These are phyloP conservation scores for Tinea trinotella DNA, from an alignment of 2,888 invertebrate species.

Conservation along the genomic window DNA sequence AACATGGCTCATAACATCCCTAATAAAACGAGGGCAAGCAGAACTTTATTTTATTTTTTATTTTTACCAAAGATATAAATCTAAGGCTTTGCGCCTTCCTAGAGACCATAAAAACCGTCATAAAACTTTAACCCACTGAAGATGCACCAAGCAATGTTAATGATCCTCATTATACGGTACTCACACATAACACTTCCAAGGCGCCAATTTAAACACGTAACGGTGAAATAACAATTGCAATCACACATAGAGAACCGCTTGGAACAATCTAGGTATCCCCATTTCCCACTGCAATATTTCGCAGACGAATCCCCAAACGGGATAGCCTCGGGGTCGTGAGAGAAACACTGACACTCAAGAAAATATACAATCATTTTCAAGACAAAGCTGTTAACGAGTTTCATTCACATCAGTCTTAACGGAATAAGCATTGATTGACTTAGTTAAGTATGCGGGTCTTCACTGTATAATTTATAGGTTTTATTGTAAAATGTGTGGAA, in stretches of 20 bases:
- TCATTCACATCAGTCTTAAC: conserved; percentile 1
- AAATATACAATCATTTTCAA: not conserved
- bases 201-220: conserved; percentile 7
- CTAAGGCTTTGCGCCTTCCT: too few relatives aligned
- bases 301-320: conserved; percentile 12
- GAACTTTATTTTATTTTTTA: too few relatives aligned
- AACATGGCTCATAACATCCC: too few relatives aligned
- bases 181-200: conserved; percentile 1
- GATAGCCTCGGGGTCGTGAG: conserved; percentile 17
- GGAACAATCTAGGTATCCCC: not conserved
- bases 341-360: not conserved
- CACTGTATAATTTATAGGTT: conserved; percentile 6
- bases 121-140: not conserved
- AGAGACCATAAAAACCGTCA: not conserved
- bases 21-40: too few relatives aligned
- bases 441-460: conserved; percentile 5
- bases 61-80: too few relatives aligned
- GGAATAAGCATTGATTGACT: conserved; percentile 7
- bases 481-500: not conserved
- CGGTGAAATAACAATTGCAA: conserved; percentile 9
- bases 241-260: not conserved
- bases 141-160: conserved; percentile 6
- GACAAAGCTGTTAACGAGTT: conserved; percentile 14
- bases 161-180: conserved; percentile 7
- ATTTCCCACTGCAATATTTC: conserved; percentile 3